Evolutionary conservation across 2,888 invertebrate genomes (phyloP).

Genomic region (Phragmatobia fuliginosa): DNA sequence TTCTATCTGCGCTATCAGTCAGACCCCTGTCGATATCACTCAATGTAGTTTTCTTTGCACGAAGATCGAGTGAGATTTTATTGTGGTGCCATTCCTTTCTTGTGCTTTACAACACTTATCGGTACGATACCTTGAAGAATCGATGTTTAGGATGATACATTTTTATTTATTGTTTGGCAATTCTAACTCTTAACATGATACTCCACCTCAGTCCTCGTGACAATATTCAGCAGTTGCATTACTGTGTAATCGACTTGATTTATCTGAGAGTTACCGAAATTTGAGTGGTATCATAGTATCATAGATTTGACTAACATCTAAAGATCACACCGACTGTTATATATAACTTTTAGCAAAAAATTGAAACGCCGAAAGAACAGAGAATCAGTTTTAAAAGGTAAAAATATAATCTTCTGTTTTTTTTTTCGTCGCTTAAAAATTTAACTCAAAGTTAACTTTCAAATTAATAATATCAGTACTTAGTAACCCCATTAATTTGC

Average conservation of each 20-base stretch:
- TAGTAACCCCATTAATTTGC: background rate
- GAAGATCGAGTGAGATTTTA: slow-evolving; percentile 26
- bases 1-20: slow-evolving; percentile 63
- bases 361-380: too few species aligned
- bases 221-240: background rate
- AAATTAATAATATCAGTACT: too few species aligned
- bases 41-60: slow-evolving; percentile 45
- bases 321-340: too few species aligned
- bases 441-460: too few species aligned
- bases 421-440: too few species aligned
- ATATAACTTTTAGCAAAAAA: too few species aligned
- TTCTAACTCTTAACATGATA: too few species aligned
- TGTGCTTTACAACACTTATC: background rate
- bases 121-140: background rate
- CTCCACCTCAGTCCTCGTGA: background rate
- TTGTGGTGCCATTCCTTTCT: slow-evolving; percentile 6
- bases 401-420: too few species aligned
- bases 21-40: slow-evolving; percentile 61
- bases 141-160: background rate
- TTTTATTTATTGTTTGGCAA: background rate
- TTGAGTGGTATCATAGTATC: background rate
- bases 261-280: background rate
- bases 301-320: background rate
- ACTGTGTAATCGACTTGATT: background rate
- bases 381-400: too few species aligned